phyloP scores from a whole-genome alignment of 2,888 invertebrate genomes.

The Drosophila merina region DNA sequence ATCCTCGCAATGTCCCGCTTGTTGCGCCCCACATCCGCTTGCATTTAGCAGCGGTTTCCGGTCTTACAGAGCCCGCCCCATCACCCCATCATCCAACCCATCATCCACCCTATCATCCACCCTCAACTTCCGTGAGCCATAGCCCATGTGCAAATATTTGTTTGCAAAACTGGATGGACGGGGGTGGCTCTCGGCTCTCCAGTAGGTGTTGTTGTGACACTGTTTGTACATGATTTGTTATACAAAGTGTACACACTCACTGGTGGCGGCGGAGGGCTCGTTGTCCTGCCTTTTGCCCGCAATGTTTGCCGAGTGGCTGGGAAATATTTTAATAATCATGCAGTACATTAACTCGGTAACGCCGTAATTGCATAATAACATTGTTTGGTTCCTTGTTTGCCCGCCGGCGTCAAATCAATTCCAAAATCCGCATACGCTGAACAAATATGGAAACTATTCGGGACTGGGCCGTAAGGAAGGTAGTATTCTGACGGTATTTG shows the following conservation, averaged over 20 bases:
- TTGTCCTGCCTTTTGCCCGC: constrained; percentile 3
- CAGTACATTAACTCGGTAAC: constrained; percentile 66
- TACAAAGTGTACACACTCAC: constrained; percentile 60
- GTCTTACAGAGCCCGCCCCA: neutral
- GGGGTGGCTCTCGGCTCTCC: constrained; percentile 4
- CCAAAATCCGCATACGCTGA: constrained; percentile 39
- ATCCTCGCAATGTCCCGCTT: constrained; percentile 17
- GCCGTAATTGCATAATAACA: constrained; percentile 75
- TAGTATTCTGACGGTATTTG: constrained; percentile 13
- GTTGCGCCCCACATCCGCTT: constrained; percentile 33
- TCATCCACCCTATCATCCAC: no score
- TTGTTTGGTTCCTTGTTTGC: constrained; percentile 51
- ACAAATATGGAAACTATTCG: constrained; percentile 24
- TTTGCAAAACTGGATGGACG: constrained; percentile 37
- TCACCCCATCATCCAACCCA: no score
- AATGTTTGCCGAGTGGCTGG: constrained; percentile 22
- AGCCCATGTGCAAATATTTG: constrained; percentile 66
- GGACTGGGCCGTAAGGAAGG: neutral
- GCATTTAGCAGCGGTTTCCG: constrained; percentile 49
- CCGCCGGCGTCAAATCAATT: constrained; percentile 49
- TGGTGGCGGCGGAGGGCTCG: neutral
- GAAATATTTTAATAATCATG: constrained; percentile 73
- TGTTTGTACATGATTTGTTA: constrained; percentile 76
- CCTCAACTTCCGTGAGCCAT: neutral
- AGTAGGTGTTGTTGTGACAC: constrained; percentile 61